Base-by-base conservation (phyloP, 2,888 invertebrate species). In the Drosophila borborema region DNA sequence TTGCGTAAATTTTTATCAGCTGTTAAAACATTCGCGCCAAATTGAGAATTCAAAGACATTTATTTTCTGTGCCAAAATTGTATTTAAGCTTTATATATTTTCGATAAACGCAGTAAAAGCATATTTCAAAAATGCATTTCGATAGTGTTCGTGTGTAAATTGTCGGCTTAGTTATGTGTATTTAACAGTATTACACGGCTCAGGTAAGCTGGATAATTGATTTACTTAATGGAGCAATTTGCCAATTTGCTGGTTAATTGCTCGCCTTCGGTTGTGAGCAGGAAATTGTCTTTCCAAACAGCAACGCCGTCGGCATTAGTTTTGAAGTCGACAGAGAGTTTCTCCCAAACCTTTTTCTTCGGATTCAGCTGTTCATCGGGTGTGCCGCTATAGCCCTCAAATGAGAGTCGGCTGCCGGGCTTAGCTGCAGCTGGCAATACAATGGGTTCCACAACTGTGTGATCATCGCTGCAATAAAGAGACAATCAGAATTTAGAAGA, bases 301-400 rank as follows among this genome's bases (percentile, higher is more conserved):
- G 97, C 98, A 75, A 96, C 92, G 72, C 96, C 95, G 55, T 94
- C 94, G 3, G 94, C 93, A 93, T 95, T 96, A 2, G 96, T 96
- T 91, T 96, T 95, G 28, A 97, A 94, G 92, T 97, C 97, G 28
- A 94, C 95, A 93, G 98, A 97, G 46, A 98, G 92, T 92, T 97
- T 98, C 86, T 98, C 98, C 98, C 98, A 99, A n/a, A 93, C 80
- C 94, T 99, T 99, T 94, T 99, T 99, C 93, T 99, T 99, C 0
- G 98, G 98, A 93, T 99, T 98, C 1, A 99, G 94, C 73, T 97
- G 96, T 36, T 96, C 96, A 93, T 98, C 98, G 3, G 98, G 96
- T 59, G 94, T 94, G 23, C 97, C 97, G 92, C 96, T 96, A 92
- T 96, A 97, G 31, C 97, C 97, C 92, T 98, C 98, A 64, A 98